Percentiles rank a stretch among this genome's conserved stretches.
phyloP scores from a whole-genome alignment of 2,888 invertebrate genomes.

The Ametastegia equiseti region DNA sequence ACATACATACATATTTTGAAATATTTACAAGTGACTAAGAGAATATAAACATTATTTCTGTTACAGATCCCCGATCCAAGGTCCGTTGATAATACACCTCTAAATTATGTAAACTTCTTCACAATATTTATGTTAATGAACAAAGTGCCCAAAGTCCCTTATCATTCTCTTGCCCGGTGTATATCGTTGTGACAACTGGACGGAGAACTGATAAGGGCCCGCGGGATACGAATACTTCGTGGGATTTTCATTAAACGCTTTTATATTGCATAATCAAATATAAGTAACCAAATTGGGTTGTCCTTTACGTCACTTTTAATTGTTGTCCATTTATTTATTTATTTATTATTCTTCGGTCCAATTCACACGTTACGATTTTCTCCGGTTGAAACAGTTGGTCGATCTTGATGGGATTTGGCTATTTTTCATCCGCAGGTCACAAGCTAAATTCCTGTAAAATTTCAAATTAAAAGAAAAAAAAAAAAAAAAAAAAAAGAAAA shows the following conservation, averaged over 20 bases:
- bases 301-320: not conserved
- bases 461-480: too few relatives aligned
- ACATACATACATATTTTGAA: too few relatives aligned
- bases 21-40: not conserved
- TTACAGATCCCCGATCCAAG: not conserved
- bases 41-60: not conserved
- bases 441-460: too few relatives aligned
- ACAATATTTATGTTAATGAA: too few relatives aligned
- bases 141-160: constrained; percentile 82
- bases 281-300: not conserved
- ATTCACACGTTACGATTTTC: too few relatives aligned
- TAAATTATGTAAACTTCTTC: too few relatives aligned
- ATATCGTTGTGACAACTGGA: constrained; percentile 88
- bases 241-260: constrained; percentile 55
- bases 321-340: too few relatives aligned
- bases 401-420: too few relatives aligned
- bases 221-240: constrained; percentile 80
- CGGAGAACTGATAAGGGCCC: constrained; percentile 99
- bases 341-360: too few relatives aligned
- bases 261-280: not conserved
- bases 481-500: too few relatives aligned
- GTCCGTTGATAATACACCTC: constrained; percentile 53
- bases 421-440: too few relatives aligned
- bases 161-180: constrained; percentile 97
- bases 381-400: too few relatives aligned